Conservation (phyloP, 2,113 vertebrate genomes). For the Scomber japonicus region DNA sequence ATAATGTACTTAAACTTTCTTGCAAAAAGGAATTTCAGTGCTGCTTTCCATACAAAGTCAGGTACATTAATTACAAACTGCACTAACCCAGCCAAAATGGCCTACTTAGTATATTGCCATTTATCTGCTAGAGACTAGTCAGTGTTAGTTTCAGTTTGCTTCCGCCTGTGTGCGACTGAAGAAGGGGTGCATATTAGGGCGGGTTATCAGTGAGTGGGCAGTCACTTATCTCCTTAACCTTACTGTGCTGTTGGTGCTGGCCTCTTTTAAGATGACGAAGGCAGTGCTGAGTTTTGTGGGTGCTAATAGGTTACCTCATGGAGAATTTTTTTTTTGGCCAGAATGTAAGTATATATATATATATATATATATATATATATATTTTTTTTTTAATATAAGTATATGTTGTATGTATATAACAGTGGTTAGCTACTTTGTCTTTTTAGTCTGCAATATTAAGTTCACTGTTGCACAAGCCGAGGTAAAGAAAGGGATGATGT, state of each 20-base stretch:
- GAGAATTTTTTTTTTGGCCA: not conserved
- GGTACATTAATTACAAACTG: not conserved
- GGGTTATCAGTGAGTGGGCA: constrained; percentile 40
- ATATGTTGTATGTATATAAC: not conserved
- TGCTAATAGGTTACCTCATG: not conserved
- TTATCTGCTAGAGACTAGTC: not conserved
- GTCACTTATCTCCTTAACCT: constrained; percentile 44
- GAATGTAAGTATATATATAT: not conserved
- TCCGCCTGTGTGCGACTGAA: not conserved
- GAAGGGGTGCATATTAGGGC: constrained; percentile 4
- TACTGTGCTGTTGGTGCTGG: not conserved
- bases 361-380: too few species aligned
- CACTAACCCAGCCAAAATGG: not conserved
- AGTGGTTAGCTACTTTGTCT: not conserved
- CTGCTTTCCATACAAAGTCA: not conserved
- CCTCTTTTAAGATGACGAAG: not conserved
- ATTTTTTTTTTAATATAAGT: too few species aligned
- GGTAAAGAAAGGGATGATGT: not conserved
- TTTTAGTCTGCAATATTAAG: not conserved
- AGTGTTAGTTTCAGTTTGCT: constrained; percentile 16
- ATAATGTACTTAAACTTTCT: not conserved
- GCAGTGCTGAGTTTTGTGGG: not conserved
- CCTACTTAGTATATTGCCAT: not conserved
- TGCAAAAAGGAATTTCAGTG: not conserved
- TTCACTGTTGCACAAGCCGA: not conserved